Conservation (phyloP, 2,113 vertebrate species). For the Gymnorhina tibicen region DNA sequence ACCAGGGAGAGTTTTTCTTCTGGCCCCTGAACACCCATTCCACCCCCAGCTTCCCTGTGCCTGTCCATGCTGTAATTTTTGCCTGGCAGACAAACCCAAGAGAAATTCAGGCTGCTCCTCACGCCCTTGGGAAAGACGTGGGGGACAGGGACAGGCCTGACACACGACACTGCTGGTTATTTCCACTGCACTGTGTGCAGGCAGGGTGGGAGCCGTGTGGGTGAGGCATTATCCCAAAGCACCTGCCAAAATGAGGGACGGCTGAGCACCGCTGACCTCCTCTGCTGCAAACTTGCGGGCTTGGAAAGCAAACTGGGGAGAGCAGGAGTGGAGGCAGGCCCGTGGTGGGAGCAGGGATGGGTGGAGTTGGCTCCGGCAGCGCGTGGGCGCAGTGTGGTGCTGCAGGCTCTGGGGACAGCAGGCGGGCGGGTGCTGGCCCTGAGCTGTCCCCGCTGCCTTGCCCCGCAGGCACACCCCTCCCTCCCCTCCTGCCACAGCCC, state of each 20-base stretch:
- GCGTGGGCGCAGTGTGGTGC: accelerated
- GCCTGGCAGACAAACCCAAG: not conserved
- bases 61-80: not conserved
- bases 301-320: not conserved
- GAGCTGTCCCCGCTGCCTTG: not conserved
- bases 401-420: not conserved
- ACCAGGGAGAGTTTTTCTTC: not conserved
- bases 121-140: not conserved
- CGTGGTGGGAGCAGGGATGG: not conserved
- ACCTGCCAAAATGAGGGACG: not conserved
- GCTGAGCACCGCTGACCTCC: no score
- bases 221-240: not conserved
- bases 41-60: accelerated
- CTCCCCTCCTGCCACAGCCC: constrained; percentile 78
- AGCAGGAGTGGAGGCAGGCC: not conserved
- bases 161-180: not conserved
- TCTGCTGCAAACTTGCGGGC: not conserved
- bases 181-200: not conserved
- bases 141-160: not conserved
- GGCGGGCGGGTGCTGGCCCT: not conserved
- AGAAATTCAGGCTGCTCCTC: not conserved
- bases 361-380: not conserved
- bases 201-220: not conserved
- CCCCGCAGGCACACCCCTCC: constrained; percentile 55
- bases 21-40: not conserved